These are phyloP conservation scores for Melanaphis sacchari DNA, from an alignment of 1,140 invertebrate genomes.

Conservation along the genomic window DNA sequence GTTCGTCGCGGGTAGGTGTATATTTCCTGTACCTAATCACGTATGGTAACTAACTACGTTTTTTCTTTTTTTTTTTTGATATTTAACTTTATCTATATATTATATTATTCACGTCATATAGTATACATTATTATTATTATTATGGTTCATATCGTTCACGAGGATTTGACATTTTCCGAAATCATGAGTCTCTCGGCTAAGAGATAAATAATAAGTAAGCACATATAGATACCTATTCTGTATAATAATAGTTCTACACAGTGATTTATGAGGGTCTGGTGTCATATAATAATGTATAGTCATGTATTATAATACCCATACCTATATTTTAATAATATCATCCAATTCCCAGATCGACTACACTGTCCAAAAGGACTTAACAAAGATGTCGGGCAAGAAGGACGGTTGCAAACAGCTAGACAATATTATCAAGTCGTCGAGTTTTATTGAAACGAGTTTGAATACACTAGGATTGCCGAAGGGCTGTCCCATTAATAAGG, in stretches of 20 bases:
- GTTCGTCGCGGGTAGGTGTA: neutral
- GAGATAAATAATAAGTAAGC: neutral
- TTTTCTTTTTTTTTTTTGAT: neutral
- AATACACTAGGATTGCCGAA: neutral
- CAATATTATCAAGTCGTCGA: neutral
- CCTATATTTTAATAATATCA: neutral
- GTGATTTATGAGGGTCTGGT: too few relatives aligned
- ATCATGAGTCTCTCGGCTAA: neutral
- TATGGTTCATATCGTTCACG: neutral
- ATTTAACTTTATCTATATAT: neutral
- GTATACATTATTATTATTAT: neutral
- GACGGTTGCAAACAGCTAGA: neutral
- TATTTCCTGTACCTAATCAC: neutral
- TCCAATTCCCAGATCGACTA: neutral
- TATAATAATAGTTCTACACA: neutral
- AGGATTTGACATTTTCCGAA: neutral
- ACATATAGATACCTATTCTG: neutral
- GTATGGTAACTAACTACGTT: neutral
- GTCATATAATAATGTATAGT: neutral
- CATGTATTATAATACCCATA: neutral
- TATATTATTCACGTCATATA: too few relatives aligned
- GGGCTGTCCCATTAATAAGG: constrained; percentile 15
- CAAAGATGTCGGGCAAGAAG: neutral
- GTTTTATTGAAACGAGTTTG: neutral
- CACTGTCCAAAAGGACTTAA: neutral